Evolutionary conservation across 2,113 vertebrate genomes (phyloP).

Genomic region (Notothenia rossii): DNA sequence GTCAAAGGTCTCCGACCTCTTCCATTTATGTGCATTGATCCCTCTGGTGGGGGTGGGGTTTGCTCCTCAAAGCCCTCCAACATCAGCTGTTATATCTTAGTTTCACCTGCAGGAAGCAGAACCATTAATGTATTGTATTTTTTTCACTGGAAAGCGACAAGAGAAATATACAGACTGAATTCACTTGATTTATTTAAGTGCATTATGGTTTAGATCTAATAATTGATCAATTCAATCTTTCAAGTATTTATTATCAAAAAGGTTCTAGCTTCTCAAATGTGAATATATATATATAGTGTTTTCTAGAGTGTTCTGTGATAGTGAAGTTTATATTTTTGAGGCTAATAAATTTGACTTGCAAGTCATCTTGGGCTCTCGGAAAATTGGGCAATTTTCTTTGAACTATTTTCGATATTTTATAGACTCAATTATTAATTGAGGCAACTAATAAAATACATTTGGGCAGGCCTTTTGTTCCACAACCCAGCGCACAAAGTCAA

Average conservation of each 20-base stretch:
- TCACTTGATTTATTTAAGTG: not conserved
- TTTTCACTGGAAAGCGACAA: not conserved
- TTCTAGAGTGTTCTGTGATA: not conserved
- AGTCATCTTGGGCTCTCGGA: not conserved
- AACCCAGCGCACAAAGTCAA: not conserved
- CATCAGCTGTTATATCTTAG: slow-evolving; percentile 82
- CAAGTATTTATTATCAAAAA: not conserved
- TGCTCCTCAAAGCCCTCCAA: slow-evolving; percentile 61
- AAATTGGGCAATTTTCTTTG: not conserved
- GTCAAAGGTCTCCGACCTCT: slow-evolving; percentile 86
- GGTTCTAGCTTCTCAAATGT: not conserved
- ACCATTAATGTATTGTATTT: slow-evolving; percentile 1
- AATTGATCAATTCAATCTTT: not conserved
- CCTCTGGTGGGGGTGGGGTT: slow-evolving; percentile 71
- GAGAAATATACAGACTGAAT: not conserved
- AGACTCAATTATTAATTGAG: not conserved
- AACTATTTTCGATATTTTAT: too few species aligned
- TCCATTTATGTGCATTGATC: slow-evolving; percentile 86
- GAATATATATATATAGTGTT: not conserved
- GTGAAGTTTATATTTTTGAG: not conserved
- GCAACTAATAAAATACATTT: not conserved
- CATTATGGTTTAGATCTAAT: not conserved
- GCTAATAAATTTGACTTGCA: not conserved
- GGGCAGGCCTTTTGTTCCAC: not conserved
- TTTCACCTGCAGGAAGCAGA: slow-evolving; percentile 73